Conservation (phyloP, 2,888 invertebrate species). For the Epistrophe eligans region DNA sequence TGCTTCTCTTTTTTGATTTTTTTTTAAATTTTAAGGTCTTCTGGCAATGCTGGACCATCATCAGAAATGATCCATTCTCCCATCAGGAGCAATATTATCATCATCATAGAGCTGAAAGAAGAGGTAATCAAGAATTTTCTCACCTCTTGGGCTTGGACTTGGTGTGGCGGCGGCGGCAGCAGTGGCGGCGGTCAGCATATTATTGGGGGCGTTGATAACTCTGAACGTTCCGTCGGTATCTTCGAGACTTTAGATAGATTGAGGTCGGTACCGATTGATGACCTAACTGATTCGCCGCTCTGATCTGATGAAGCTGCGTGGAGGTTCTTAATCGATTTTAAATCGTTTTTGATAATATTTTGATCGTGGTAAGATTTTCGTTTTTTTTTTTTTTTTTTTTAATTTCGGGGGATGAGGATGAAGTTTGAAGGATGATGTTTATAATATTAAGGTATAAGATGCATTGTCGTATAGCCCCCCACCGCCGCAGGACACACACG, state of each 20-base stretch:
- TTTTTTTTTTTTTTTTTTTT: too few relatives aligned
- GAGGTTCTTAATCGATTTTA: slow-evolving; percentile 83
- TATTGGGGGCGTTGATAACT: slow-evolving; percentile 80
- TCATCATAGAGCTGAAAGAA: slow-evolving; percentile 64
- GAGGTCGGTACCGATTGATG: slow-evolving; percentile 71
- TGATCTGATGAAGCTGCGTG: slow-evolving; percentile 30
- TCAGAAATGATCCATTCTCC: slow-evolving; percentile 22
- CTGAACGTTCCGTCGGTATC: slow-evolving; percentile 81
- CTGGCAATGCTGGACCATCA: slow-evolving; percentile 13
- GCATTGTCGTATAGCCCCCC: slow-evolving; percentile 14
- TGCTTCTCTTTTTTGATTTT: too few relatives aligned
- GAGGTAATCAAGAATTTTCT: slow-evolving; percentile 76
- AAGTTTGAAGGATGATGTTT: background rate
- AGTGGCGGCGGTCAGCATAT: slow-evolving; percentile 46
- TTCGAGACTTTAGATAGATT: slow-evolving; percentile 38
- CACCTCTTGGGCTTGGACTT: slow-evolving; percentile 68
- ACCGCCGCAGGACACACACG: slow-evolving; percentile 43
- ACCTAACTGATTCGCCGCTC: slow-evolving; percentile 47
- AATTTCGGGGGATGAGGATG: slow-evolving; percentile 22
- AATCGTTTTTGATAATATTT: slow-evolving; percentile 83
- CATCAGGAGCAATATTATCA: slow-evolving; percentile 61
- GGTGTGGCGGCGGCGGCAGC: slow-evolving; percentile 76
- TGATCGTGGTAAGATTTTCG: slow-evolving; percentile 78
- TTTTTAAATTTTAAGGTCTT: background rate
- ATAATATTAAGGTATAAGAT: slow-evolving; percentile 42